Base-by-base conservation (phyloP, 2,888 invertebrate genomes). In the Agrochola circellaris region DNA sequence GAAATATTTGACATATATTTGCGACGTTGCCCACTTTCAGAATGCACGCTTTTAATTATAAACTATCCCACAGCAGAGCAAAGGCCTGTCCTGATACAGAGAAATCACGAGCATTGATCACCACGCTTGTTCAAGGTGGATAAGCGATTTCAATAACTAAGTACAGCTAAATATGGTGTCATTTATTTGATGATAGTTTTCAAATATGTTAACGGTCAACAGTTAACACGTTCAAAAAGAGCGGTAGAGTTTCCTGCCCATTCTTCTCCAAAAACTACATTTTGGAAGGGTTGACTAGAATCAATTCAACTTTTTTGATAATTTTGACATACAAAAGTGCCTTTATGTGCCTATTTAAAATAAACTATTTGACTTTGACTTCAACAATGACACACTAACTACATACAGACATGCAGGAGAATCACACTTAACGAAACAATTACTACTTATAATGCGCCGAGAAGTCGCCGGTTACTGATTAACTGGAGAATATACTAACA, bases 401-500 rank as follows among this genome's bases (percentile, higher is more conserved):
- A 26, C 54, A 17, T 8, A 48, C 75, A 48, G 8, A 26, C 71
- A 69, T 48, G 20, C 68, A 60, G 48, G 54, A 77, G 71, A 85
- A 76, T 78, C 62, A 77, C 60, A 75, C 69, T 68, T 76, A 77
- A 79, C 66, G 69, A 78, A 78, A 79, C 75, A 75, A 79, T 75
- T 79, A 73, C 70, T 56, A 62, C 61, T 70, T 64, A 34, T 38
- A 76, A 78, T 65, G 70, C 81, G 75, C 68, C 42, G 72, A 76
- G 64, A 64, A 72, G 77, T 73, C 62, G 73, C 54, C 70, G 54
- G 87, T 81, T 81, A 79, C 79, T 67, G 79, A 81, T 86, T 86
- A 81, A 79, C 77, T 60, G 48, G 51, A 65, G 58, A 58, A 61
- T 51, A 61, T 2, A 45, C 7, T 34, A 3, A 58, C 26, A 34